phyloP scores from a whole-genome alignment of 2,888 invertebrate species.

The Acleris holmiana region DNA sequence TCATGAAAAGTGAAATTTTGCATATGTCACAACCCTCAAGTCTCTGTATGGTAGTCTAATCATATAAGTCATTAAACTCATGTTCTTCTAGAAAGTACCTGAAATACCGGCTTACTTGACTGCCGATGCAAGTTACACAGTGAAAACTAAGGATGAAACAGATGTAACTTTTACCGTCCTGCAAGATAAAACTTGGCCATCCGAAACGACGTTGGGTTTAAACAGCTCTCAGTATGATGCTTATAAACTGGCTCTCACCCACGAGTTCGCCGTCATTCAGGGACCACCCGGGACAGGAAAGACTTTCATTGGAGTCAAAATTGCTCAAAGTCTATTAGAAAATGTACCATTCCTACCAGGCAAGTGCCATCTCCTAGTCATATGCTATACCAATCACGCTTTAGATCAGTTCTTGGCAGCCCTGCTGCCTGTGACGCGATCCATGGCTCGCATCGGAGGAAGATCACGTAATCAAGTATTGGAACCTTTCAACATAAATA shows the following conservation, averaged over 20 bases:
- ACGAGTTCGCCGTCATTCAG: constrained; percentile 90
- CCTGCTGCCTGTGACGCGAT: constrained; percentile 81
- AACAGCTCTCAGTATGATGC: constrained; percentile 88
- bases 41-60: too few relatives aligned
- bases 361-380: constrained; percentile 86
- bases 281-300: constrained; percentile 96
- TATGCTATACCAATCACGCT: constrained; percentile 94
- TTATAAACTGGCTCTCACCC: constrained; percentile 86
- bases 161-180: constrained; percentile 51
- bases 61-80: too few relatives aligned
- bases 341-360: constrained; percentile 63
- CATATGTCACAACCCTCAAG: too few relatives aligned
- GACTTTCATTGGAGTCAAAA: constrained; percentile 90
- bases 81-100: constrained; percentile 50
- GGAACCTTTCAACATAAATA: constrained; percentile 71
- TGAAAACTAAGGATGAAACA: constrained; percentile 22
- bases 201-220: constrained; percentile 70
- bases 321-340: constrained; percentile 86
- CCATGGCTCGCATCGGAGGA: constrained; percentile 88
- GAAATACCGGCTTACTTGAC: constrained; percentile 54
- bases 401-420: constrained; percentile 93
- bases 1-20: too few relatives aligned
- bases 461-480: constrained; percentile 84
- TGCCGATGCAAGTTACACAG: constrained; percentile 30
- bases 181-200: constrained; percentile 73